Percentiles rank a stretch among this genome's conserved stretches.
Conservation (phyloP, 1,140 invertebrate genomes). For the Tetramorium simillimum region DNA sequence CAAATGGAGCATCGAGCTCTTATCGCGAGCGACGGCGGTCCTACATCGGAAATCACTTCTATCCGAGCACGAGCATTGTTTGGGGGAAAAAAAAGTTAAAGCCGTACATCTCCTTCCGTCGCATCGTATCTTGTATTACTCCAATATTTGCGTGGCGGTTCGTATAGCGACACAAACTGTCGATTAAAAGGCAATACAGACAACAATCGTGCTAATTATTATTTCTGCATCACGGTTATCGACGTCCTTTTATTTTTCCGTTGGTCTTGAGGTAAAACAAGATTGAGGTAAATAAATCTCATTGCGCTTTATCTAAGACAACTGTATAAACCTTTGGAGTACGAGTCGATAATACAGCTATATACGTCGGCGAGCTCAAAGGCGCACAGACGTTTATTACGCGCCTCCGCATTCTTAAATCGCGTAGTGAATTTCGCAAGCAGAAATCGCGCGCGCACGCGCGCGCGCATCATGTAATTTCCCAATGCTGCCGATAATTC, state of each 20-base stretch:
- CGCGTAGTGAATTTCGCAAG: constrained; percentile 11
- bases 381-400: background rate
- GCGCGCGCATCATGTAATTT: background rate
- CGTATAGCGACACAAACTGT: background rate
- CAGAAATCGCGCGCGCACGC: background rate
- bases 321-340: background rate
- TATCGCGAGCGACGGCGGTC: background rate
- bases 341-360: background rate
- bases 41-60: constrained; percentile 21
- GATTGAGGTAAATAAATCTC: background rate
- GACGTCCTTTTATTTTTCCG: background rate
- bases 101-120: background rate
- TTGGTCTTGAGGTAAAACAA: background rate
- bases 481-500: constrained; percentile 17
- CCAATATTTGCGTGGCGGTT: background rate
- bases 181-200: background rate
- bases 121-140: background rate
- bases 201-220: background rate
- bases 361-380: background rate
- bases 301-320: background rate
- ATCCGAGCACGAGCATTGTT: background rate
- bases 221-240: background rate
- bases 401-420: background rate
- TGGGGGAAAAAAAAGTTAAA: background rate
- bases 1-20: constrained; percentile 21